phyloP scores from a whole-genome alignment of 2,797 vertebrate genomes.

The Salmo trutta region DNA sequence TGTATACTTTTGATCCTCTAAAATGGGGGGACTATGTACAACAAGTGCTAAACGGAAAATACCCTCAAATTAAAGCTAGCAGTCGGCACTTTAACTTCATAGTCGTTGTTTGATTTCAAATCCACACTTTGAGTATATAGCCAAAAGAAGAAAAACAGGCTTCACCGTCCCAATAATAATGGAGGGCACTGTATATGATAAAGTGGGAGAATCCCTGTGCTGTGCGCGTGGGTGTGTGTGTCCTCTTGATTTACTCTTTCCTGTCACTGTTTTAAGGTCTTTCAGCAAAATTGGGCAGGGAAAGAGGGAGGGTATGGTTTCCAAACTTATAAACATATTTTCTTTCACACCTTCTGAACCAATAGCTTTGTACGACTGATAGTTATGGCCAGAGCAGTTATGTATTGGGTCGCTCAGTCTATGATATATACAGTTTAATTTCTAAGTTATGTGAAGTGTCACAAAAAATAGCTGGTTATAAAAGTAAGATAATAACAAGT shows the following conservation, averaged over 20 bases:
- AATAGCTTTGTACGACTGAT: not conserved
- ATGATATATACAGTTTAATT: not conserved
- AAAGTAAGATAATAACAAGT: not conserved
- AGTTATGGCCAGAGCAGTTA: not conserved
- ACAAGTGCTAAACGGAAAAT: too few species aligned
- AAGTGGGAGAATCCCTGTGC: too few species aligned
- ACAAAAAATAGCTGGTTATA: not conserved
- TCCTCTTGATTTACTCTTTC: slow-evolving; percentile 86
- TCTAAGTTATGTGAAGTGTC: not conserved
- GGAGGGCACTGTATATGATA: too few species aligned
- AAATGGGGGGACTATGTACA: too few species aligned
- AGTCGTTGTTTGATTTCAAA: too few species aligned
- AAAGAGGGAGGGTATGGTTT: slow-evolving; percentile 62
- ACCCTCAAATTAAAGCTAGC: too few species aligned
- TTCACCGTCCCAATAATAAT: too few species aligned
- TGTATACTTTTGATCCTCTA: too few species aligned
- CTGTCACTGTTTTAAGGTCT: slow-evolving; percentile 85
- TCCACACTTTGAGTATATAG: too few species aligned
- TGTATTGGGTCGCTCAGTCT: not conserved
- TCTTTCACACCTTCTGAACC: slow-evolving; percentile 11
- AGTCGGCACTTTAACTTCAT: too few species aligned
- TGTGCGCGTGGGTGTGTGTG: slow-evolving; percentile 60
- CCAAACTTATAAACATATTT: slow-evolving; percentile 66
- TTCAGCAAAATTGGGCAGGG: slow-evolving; percentile 48
- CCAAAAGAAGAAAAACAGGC: too few species aligned